Conservation (phyloP, 2,113 vertebrate genomes). For the Rhizomys pruinosus region DNA sequence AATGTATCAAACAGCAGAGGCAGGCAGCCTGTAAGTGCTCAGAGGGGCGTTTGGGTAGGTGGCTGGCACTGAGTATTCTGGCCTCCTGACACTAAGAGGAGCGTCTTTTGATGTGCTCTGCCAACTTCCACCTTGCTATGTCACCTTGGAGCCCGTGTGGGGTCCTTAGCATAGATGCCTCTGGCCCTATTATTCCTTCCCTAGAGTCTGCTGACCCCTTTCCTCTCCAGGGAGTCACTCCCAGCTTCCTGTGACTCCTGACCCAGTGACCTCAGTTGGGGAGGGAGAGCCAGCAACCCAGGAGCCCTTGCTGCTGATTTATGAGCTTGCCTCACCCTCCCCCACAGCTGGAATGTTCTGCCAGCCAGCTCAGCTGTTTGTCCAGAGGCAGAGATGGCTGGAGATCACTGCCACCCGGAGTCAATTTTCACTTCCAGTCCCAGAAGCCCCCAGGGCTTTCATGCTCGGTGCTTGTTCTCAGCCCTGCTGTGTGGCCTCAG, state of each 20-base stretch:
- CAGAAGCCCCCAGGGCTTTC: background rate
- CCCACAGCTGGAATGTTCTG: slow-evolving; percentile 43
- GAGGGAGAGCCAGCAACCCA: background rate
- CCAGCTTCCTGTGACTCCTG: slow-evolving; percentile 58
- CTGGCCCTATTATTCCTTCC: background rate
- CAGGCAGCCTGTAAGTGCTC: background rate
- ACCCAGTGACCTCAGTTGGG: slow-evolving; percentile 9
- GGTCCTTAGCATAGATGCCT: background rate
- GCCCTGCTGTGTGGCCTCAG: background rate
- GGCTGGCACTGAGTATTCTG: background rate
- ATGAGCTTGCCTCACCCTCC: slow-evolving; percentile 45
- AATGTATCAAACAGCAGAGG: background rate
- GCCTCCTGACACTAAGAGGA: background rate
- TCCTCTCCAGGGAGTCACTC: background rate
- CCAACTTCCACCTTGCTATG: background rate
- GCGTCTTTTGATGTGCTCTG: too few species aligned
- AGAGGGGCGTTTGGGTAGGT: background rate
- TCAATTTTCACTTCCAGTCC: slow-evolving; percentile 2
- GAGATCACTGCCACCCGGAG: background rate
- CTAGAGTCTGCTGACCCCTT: background rate
- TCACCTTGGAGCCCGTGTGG: background rate
- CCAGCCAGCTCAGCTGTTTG: slow-evolving; percentile 31
- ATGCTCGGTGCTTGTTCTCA: background rate
- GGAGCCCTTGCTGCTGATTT: background rate
- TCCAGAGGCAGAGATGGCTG: background rate